phyloP scores from a whole-genome alignment of 2,113 vertebrate species.

The Stictonetta naevosa region DNA sequence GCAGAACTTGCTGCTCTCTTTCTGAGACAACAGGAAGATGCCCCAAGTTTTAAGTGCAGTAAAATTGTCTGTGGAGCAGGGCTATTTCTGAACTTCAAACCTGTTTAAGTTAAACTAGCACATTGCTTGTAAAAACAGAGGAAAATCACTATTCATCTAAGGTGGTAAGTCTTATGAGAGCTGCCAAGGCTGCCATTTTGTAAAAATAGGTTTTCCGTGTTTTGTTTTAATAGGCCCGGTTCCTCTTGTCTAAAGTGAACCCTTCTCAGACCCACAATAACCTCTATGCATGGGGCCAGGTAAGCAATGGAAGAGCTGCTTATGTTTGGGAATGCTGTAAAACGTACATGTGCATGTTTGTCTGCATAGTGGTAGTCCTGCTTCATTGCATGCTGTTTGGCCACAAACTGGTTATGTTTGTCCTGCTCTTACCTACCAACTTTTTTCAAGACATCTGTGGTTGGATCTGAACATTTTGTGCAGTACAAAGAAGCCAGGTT shows the following conservation, averaged over 20 bases:
- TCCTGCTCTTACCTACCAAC: background rate
- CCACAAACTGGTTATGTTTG: fast-evolving
- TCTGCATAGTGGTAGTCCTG: background rate
- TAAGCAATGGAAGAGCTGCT: constrained; percentile 60
- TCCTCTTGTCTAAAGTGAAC: constrained; percentile 97
- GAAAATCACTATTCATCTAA: background rate
- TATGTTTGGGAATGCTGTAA: background rate
- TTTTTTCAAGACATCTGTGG: background rate
- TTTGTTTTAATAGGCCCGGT: constrained; percentile 85
- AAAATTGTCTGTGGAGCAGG: background rate
- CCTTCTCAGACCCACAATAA: constrained; percentile 99
- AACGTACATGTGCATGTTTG: background rate
- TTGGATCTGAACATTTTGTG: background rate
- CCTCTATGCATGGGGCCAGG: constrained; percentile 95
- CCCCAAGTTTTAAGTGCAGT: background rate
- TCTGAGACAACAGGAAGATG: background rate
- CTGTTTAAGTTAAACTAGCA: background rate
- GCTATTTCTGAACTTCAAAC: background rate
- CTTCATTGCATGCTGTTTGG: background rate
- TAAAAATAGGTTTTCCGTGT: background rate
- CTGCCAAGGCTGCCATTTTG: background rate
- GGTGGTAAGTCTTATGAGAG: background rate
- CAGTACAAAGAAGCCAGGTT: background rate
- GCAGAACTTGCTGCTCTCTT: too few species aligned
- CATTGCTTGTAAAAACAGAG: background rate